phyloP scores from a whole-genome alignment of 2,113 vertebrate genomes.

The Brachionichthys hirsutus region DNA sequence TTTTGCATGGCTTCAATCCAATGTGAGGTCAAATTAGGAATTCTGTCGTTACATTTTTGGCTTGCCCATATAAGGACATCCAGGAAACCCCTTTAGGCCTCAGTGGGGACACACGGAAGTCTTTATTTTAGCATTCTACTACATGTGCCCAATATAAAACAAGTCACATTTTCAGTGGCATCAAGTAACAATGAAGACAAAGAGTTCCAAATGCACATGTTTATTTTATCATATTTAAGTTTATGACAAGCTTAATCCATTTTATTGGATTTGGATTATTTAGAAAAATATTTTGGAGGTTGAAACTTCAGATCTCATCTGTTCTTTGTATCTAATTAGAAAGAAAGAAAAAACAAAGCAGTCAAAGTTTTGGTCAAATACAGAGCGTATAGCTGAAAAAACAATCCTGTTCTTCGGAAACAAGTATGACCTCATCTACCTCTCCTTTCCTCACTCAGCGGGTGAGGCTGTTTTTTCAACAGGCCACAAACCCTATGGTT shows the following conservation, averaged over 20 bases:
- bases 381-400: background rate
- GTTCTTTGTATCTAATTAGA: too few species aligned
- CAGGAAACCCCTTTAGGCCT: slow-evolving; percentile 55
- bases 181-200: slow-evolving; percentile 3
- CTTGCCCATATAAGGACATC: slow-evolving; percentile 66
- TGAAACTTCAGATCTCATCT: too few species aligned
- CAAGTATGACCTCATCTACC: slow-evolving; percentile 42
- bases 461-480: slow-evolving; percentile 65
- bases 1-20: slow-evolving; percentile 49
- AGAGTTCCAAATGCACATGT: background rate
- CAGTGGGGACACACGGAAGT: slow-evolving; percentile 28
- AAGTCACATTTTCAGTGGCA: slow-evolving; percentile 11
- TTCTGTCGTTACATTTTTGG: slow-evolving; percentile 58
- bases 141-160: slow-evolving; percentile 43
- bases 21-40: slow-evolving; percentile 63
- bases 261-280: too few species aligned
- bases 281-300: too few species aligned
- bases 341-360: too few species aligned
- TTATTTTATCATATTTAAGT: too few species aligned
- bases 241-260: too few species aligned
- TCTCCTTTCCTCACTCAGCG: slow-evolving; percentile 58
- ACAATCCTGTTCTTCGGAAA: slow-evolving; percentile 48
- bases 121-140: slow-evolving; percentile 48
- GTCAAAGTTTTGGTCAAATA: too few species aligned
- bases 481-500: slow-evolving; percentile 71